Conservation (phyloP, 2,113 vertebrate species). For the Nothoprocta pentlandii region DNA sequence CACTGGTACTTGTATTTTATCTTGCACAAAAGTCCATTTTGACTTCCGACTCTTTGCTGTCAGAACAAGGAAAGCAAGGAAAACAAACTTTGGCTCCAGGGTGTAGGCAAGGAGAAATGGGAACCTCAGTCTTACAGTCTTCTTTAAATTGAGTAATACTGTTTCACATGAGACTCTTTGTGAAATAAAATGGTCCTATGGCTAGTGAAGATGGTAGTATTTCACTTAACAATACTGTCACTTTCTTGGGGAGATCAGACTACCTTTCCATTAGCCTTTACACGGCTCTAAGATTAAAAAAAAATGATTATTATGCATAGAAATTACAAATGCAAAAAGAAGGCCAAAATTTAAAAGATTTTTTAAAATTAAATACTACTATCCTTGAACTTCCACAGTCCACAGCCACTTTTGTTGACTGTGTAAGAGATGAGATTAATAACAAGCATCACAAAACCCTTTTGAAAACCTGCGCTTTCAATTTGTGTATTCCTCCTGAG, state of each 20-base stretch:
- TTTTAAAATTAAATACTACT: slow-evolving; percentile 6
- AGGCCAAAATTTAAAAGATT: not conserved
- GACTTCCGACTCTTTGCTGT: not conserved
- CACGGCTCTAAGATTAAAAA: not conserved
- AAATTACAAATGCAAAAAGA: not conserved
- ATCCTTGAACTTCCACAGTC: not conserved
- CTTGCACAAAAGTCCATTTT: not conserved
- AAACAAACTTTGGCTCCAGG: not conserved
- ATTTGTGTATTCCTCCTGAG: slow-evolving; percentile 1
- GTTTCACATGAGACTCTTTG: not conserved
- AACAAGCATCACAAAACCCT: not conserved
- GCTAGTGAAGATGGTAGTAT: not conserved
- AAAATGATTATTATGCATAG: not conserved
- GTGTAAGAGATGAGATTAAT: slow-evolving; percentile 45
- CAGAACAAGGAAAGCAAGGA: not conserved
- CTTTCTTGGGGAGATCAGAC: not conserved
- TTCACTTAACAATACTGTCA: not conserved
- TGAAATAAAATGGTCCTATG: not conserved
- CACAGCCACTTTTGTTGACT: not conserved
- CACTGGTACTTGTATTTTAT: not conserved
- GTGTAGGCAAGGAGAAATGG: not conserved
- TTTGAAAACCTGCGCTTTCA: slow-evolving; percentile 26
- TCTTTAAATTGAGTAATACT: not conserved
- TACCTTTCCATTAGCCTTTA: not conserved
- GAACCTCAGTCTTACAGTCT: not conserved